Evolutionary conservation across 1,140 invertebrate species (phyloP).

Genomic region (Trinorchestia longiramus): DNA sequence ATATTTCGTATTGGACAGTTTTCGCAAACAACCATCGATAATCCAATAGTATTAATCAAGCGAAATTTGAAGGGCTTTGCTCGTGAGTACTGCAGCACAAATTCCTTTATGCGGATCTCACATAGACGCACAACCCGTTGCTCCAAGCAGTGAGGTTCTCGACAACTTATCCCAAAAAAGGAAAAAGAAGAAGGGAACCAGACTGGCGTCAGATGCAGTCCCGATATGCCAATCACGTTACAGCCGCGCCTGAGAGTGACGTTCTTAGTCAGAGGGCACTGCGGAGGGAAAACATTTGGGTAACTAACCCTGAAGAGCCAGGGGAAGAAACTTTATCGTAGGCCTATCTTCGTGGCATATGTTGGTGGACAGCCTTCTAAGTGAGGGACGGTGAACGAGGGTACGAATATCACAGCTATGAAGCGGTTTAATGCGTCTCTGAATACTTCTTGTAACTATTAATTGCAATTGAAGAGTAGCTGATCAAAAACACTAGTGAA

Average conservation of each 20-base stretch:
- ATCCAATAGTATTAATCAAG: no score
- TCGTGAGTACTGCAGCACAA: neutral
- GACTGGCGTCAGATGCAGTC: neutral
- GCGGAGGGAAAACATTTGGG: neutral
- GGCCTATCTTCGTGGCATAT: conserved; percentile 37
- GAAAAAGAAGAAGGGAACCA: neutral
- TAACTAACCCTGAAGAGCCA: conserved; percentile 9
- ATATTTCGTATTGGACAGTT: no score
- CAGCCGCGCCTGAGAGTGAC: neutral
- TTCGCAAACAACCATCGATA: no score
- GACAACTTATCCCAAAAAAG: neutral
- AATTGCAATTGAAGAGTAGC: no score
- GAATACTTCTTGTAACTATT: neutral
- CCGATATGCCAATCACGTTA: conserved; percentile 37
- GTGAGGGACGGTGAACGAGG: neutral
- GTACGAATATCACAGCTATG: neutral
- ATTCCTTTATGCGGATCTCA: neutral
- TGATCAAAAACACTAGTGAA: no score
- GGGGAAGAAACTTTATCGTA: neutral
- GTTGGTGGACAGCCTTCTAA: neutral
- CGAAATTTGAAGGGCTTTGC: no score
- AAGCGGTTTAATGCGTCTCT: neutral
- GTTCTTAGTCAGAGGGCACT: neutral
- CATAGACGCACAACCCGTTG: neutral
- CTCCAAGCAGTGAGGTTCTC: neutral